Base-by-base conservation (phyloP, 2,113 vertebrate genomes). In the Xyliphius kryptos region DNA sequence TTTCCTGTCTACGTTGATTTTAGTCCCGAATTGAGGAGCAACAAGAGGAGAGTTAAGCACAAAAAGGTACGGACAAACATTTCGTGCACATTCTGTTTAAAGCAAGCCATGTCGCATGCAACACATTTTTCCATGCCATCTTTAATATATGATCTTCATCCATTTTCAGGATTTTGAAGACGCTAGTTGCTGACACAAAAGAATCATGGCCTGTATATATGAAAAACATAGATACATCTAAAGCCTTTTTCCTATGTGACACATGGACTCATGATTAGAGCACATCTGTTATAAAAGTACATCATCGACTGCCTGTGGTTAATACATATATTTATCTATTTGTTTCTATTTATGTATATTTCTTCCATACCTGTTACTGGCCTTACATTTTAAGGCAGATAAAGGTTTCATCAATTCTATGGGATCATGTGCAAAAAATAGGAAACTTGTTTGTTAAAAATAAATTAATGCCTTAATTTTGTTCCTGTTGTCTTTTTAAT, bases 381-480 rank as follows among this genome's bases (percentile, higher is more conserved):
- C 19, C 21, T 32, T n/a, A 26, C n/a, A 53, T 68, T 22, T 26
- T 38, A 60, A 54, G 55, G 58, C 26, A 66, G 22, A 72, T 53
- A 15, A 47, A 48, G 48, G 63, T 44, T 46, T 56, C 56, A 52
- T n/a, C 61, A 58, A 54, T 15, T 71, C 56, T 55, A 69, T 67
- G 57, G 37, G 64, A 51, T 66, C 37, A 55, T 16, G 56, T 67
- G 72, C 26, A 69, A 63, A 69, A 63, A 49, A 50, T 46, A 47
- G 68, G 70, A 68, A 82, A 81, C 67, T 72, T 79, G 75, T 85
- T 83, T 87, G 72, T 67, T 84, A 74, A 66, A 77, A 85, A 85
- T 85, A 83, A 81, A 82, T 77, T 11, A 71, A 58, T 52, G 50
- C 17, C 32, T 54, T 56, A 55, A 6, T 26, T 58, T 67, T 66